Base-by-base conservation (phyloP, 2,797 vertebrate genomes). In the Spea hammondii region DNA sequence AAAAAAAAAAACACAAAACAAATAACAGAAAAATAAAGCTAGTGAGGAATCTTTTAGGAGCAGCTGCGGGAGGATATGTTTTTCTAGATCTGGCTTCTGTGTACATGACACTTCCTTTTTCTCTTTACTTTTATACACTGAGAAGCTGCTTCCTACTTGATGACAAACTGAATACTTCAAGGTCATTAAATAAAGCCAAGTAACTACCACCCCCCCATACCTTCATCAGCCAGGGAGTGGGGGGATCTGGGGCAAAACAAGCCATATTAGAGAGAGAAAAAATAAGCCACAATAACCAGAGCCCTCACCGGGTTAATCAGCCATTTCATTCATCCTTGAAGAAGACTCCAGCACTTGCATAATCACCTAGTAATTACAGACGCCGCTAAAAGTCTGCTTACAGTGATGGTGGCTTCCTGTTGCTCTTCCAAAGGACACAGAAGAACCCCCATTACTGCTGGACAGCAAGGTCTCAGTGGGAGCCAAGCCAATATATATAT, bases 41-140 rank as follows among this genome's bases (percentile, higher is more conserved):
- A 32, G 32, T 32, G 32, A 32, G 32, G 32, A 32, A 32, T 32
- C 2, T 32, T 32, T 32, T 32, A 32, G 32, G 32, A 32, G 32
- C 32, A 32, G 32, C 32, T 32, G 32, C 32, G 32, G 32, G 32
- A 32, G 32, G 32, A 32, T 32, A 1, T 32, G 32, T 32, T 32
- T 32, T 32, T 32, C 32, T 32, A 32, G 32, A 32, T 32, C 32
- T 32, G 32, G 32, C 32, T 32, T 32, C 51, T 11, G 10, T 53
- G 51, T 53, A 2, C 51, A 53, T 6, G 51, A 53, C 86, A 85
- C 84, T 88, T 84, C 48, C 67, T 69, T 49, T 69, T 48, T 69
- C 17, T 69, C 17, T 17, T 69, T 47, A 14, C 67, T 69, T 67
- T 50, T 47, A 5, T 17, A 10, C 17, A 13, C 6, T 69, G 5